Conservation (phyloP, 2,797 vertebrate species). For the Triplophysa yarkandensis region DNA sequence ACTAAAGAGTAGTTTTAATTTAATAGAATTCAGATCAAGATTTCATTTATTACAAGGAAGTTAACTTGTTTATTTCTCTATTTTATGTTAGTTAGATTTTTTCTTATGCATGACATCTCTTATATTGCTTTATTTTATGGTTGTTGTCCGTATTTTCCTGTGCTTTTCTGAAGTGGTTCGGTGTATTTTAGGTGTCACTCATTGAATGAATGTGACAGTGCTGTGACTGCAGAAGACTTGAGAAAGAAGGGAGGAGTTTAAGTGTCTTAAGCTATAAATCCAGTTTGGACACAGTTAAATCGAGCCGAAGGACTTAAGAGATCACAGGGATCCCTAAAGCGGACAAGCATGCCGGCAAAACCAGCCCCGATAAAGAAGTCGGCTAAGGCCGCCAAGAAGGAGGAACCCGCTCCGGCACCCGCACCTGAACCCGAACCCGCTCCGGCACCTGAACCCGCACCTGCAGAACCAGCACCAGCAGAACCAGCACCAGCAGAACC, state of each 20-base stretch:
- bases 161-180: no score
- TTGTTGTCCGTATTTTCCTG: no score
- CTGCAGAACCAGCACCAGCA: conserved; percentile 39
- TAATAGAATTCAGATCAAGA: no score
- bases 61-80: no score
- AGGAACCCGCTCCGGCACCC: conserved; percentile 57
- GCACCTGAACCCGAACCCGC: conserved; percentile 39
- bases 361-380: conserved; percentile 82
- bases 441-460: conserved; percentile 42
- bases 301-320: conserved; percentile 64
- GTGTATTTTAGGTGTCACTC: no score
- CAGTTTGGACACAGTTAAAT: conserved; percentile 22
- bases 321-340: conserved; percentile 66
- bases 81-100: no score
- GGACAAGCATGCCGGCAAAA: conserved; percentile 80
- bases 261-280: conserved; percentile 65
- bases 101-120: no score
- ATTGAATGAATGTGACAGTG: no score
- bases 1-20: no score
- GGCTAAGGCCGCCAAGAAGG: conserved; percentile 68
- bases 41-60: no score
- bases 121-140: no score
- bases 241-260: conserved; percentile 64
- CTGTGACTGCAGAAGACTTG: conserved; percentile 3
- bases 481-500: conserved; percentile 48